Evolutionary conservation across 2,113 vertebrate species (phyloP).

Genomic region (Dasyornis broadbenti): DNA sequence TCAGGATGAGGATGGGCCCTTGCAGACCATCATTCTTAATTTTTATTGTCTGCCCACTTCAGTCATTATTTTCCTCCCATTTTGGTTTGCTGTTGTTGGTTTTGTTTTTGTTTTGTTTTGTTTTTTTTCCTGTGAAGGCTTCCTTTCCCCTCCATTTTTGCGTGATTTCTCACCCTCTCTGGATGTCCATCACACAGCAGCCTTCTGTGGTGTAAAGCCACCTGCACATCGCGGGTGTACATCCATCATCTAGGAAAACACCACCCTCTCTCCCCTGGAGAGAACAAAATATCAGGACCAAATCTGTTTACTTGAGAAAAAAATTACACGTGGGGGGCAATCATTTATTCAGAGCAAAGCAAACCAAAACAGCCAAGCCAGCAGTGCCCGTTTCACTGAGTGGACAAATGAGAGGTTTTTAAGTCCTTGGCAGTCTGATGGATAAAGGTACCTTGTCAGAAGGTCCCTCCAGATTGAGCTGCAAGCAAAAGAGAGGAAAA

Average conservation of each 20-base stretch:
- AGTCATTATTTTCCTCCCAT: not conserved
- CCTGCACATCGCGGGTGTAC: not conserved
- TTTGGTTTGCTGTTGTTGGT: not conserved
- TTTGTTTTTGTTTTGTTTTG: too few relatives aligned
- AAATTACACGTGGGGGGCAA: not conserved
- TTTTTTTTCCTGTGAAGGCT: not conserved
- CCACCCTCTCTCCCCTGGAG: not conserved
- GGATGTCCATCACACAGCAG: not conserved
- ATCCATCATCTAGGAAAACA: not conserved
- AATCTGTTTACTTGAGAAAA: not conserved
- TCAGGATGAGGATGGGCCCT: not conserved
- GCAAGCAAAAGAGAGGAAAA: not conserved
- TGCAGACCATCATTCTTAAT: rapidly evolving
- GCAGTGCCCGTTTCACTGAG: not conserved
- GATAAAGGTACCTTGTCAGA: not conserved
- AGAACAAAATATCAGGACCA: not conserved
- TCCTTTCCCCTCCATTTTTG: not conserved
- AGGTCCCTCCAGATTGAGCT: not conserved
- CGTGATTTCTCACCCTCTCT: not conserved
- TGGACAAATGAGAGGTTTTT: not conserved
- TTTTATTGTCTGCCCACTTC: not conserved
- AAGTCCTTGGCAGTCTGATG: not conserved
- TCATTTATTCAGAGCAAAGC: not conserved
- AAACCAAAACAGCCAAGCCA: not conserved
- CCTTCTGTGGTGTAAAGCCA: not conserved